Base-by-base conservation (phyloP, 1,140 invertebrate genomes). In the Spodoptera litura region DNA sequence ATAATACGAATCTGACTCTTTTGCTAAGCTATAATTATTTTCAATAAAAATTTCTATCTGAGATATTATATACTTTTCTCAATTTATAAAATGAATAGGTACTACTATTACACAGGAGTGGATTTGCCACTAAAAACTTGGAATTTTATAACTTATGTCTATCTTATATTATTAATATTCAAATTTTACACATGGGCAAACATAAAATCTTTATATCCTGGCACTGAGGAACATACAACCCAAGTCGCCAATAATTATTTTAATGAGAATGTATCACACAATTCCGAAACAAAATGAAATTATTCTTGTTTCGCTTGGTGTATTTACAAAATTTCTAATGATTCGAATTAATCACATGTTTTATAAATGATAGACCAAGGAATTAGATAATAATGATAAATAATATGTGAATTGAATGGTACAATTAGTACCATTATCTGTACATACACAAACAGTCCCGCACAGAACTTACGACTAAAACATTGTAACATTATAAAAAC, bases 1-100 rank as follows among this genome's bases (percentile, higher is more conserved):
- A 91, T 87, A 91, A 92, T 93, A 94, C 87, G 91, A 92, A 90
- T 92, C 89, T 89, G 90, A 91, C 92, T 94, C 87, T 89, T 87
- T 89, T 84, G 71, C 85, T 91, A 91, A 82, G 80, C 82, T 91
- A 91, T 85, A 87, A 85, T 44, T 86, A 88, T 71, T 86, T 89
- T 88, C 73, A 88, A 89, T 91, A 90, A 90, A 94, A 90, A 89
- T 80, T 85, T 88, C 82, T 89, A 91, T 91, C 84, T 92, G 91
- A 89, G 85, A 91, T 89, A 88, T 89, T 89, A 86, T 84, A 88
- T 85, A 78, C 83, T 83, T 88, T 87, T 86, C 86, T 83, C 83
- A 81, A 84, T 88, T 87, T 85, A 87, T 89, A 86, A 88, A 91
- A 89, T 72, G 83, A 87, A 87, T 85, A 31, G 31, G 31, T 31